Evolutionary conservation across 1,140 invertebrate species (phyloP), one percentile per base, ranked within the genome.

Genomic region (Neodiprion lecontei): DNA sequence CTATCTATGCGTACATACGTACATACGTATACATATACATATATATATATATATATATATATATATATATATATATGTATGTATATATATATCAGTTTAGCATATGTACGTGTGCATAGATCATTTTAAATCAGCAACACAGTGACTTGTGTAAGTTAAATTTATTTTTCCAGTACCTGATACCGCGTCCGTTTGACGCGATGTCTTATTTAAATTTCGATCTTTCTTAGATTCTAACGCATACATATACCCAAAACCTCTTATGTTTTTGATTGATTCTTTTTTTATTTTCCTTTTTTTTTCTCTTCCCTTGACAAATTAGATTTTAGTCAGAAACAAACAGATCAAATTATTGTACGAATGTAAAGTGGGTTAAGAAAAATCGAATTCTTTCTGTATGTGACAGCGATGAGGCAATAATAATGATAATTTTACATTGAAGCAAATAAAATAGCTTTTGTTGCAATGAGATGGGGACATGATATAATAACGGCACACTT

Each of bases 401-500:
- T 61, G 53, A 61, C 53, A 17, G n/a, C 53, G 53, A 61, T 61
- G 53, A 61, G 53, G n/a, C 53, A 17, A 61, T 17, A 17, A 61
- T 61, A 17, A 61, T 40, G 28, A 61, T 61, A 14, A 61, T 61
- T 61, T 5, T 61, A 61, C 53, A 4, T 61, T 61, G 53, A 61
- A 61, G 53, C 53, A 61, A 61, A 61, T 61, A 12, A 40, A 17
- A 61, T 61, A 61, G 53, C 53, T 61, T 61, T 69, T 69, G 67
- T 69, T 69, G 67, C 67, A 69, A 69, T 69, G 67, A 69, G 67
- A 69, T 69, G 67, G 67, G 67, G 67, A 69, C 67, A 69, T 69
- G 67, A 69, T 21, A 40, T 40, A 17, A 14, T 61, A n/a, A 61
- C 9, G 7, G 53, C 53, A 61, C n/a, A 40, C 28, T 40, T 40